A percentile compares a stretch with the other conserved stretches of the same genome.
These are phyloP conservation scores for Agrochola circellaris DNA, from an alignment of 2,888 invertebrate genomes.

Conservation along the genomic window DNA sequence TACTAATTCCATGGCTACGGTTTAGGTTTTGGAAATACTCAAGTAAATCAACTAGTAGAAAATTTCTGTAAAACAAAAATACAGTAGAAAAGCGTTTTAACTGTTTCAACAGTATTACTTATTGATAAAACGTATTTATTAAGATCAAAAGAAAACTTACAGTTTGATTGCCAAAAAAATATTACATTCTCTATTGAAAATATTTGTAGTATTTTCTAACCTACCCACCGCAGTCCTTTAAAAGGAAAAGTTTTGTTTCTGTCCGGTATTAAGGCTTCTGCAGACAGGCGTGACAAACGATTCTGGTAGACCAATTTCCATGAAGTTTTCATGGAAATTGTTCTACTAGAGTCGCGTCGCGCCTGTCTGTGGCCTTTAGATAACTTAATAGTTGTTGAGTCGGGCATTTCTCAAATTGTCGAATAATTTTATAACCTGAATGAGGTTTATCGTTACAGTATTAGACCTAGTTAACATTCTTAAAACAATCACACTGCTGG, in stretches of 20 bases:
- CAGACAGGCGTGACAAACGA: not conserved
- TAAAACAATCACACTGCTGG: constrained; percentile 17
- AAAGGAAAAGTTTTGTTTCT: not conserved
- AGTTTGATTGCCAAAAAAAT: not conserved
- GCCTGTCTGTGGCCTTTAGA: too few species aligned
- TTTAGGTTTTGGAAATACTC: constrained; percentile 9
- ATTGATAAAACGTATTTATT: not conserved
- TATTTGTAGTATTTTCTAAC: not conserved
- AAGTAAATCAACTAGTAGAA: not conserved
- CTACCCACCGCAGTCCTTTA: not conserved
- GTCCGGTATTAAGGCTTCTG: too few species aligned
- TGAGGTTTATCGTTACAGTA: constrained; percentile 6
- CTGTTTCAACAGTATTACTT: not conserved
- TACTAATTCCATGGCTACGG: not conserved
- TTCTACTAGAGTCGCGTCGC: not conserved
- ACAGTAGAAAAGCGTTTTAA: not conserved
- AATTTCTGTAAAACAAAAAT: too few species aligned
- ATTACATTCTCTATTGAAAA: not conserved
- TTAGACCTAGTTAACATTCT: not conserved
- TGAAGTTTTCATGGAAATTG: not conserved
- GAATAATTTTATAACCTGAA: not conserved
- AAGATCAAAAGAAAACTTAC: not conserved
- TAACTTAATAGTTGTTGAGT: not conserved
- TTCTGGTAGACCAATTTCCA: not conserved
- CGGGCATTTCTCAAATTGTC: too few species aligned